Evolutionary conservation across 2,888 invertebrate species (phyloP).

Genomic region (Chymomyza procnemis): DNA sequence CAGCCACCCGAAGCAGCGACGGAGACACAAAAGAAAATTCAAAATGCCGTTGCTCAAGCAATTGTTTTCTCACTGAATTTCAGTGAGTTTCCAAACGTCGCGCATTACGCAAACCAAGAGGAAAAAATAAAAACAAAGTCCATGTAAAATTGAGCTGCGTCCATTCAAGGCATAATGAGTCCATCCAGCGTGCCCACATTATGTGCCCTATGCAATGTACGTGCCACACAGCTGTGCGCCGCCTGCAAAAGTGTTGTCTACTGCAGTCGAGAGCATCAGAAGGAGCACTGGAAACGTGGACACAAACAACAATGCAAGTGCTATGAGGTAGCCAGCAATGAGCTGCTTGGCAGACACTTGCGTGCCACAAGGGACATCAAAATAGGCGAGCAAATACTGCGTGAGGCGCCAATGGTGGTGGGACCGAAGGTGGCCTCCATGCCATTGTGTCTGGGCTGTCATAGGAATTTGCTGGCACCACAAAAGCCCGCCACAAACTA

Average conservation of each 20-base stretch:
- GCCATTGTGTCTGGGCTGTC: conserved; percentile 84
- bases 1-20: conserved; percentile 19
- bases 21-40: conserved; percentile 54
- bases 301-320: conserved; percentile 83
- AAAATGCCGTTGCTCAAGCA: conserved; percentile 16
- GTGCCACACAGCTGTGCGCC: conserved; percentile 83
- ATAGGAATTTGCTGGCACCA: conserved; percentile 77
- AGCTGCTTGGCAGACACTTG: conserved; percentile 82
- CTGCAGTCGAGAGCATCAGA: conserved; percentile 86
- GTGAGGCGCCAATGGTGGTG: conserved; percentile 83
- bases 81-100: conserved; percentile 53
- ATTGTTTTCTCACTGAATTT: conserved; percentile 9
- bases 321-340: conserved; percentile 79
- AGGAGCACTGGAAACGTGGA: conserved; percentile 84
- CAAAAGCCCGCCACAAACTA: conserved; percentile 75
- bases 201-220: conserved; percentile 83
- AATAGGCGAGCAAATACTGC: conserved; percentile 84
- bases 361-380: conserved; percentile 84
- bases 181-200: conserved; percentile 32
- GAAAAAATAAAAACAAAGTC: background rate
- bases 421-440: conserved; percentile 83
- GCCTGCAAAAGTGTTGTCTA: conserved; percentile 85
- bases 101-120: conserved; percentile 52
- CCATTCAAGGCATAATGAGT: conserved; percentile 12
- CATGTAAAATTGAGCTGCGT: background rate